Conservation (phyloP, 2,113 vertebrate species). For the Delphinus delphis region DNA sequence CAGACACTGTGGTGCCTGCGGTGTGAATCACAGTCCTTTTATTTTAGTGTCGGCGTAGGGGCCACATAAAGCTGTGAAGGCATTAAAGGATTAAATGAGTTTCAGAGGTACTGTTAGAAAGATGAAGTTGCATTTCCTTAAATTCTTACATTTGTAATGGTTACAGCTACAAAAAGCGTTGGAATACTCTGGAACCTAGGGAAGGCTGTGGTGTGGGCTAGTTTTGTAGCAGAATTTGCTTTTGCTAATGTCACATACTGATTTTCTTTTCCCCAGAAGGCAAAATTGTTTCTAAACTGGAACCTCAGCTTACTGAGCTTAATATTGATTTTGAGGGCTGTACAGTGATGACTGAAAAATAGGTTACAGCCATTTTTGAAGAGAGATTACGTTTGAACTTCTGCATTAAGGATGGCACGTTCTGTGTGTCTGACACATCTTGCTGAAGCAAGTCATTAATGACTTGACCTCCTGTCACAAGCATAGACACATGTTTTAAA, state of each 20-base stretch:
- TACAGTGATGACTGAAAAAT: constrained; percentile 43
- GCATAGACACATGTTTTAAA: constrained; percentile 44
- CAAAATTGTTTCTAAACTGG: not conserved
- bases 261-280: constrained; percentile 39
- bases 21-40: not conserved
- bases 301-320: not conserved
- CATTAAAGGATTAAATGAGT: not conserved
- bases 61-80: not conserved
- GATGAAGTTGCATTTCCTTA: not conserved
- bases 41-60: not conserved
- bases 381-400: constrained; percentile 12
- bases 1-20: not conserved
- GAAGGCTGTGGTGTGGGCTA: not conserved
- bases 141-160: not conserved
- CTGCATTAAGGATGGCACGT: not conserved
- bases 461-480: not conserved
- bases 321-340: constrained; percentile 12
- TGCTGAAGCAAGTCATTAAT: constrained; percentile 20
- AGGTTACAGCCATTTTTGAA: constrained; percentile 41
- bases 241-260: constrained; percentile 20
- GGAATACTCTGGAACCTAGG: not conserved
- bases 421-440: not conserved
- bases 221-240: not conserved
- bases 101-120: not conserved
- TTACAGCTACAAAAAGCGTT: not conserved